Percentiles rank a stretch among this genome's conserved stretches.
Evolutionary conservation across 2,888 invertebrate genomes (phyloP).

Genomic region (Masnerella sp.): DNA sequence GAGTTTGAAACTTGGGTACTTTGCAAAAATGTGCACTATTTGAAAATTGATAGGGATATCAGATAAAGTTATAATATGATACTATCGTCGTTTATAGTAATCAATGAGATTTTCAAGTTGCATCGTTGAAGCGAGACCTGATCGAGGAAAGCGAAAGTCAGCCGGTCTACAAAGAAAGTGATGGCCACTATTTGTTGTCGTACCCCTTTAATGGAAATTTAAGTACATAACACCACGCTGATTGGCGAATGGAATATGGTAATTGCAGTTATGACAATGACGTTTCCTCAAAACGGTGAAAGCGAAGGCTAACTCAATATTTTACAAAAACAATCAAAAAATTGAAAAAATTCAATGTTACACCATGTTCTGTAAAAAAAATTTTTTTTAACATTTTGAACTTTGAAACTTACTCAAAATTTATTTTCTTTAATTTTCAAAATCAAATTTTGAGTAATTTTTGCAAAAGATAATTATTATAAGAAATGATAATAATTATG

Average conservation of each 20-base stretch:
- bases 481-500: too few species aligned
- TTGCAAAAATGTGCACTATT: too few species aligned
- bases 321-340: too few species aligned
- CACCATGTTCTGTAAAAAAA: too few species aligned
- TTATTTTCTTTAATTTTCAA: too few species aligned
- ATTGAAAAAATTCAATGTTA: too few species aligned
- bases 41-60: neutral
- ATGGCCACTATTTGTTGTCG: constrained; percentile 27
- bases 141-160: constrained; percentile 57
- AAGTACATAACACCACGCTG: constrained; percentile 31
- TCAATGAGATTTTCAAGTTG: constrained; percentile 20
- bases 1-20: too few species aligned
- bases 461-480: too few species aligned
- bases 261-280: constrained; percentile 41
- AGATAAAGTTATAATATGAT: neutral
- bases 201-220: constrained; percentile 38
- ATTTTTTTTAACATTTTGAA: too few species aligned
- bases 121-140: constrained; percentile 29
- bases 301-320: too few species aligned
- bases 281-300: constrained; percentile 45
- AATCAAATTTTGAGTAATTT: too few species aligned
- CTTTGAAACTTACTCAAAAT: too few species aligned
- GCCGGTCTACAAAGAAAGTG: constrained; percentile 44
- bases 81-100: constrained; percentile 20
- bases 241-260: constrained; percentile 29